phyloP scores from a whole-genome alignment of 2,888 invertebrate species.

The Melinaea menophilus region DNA sequence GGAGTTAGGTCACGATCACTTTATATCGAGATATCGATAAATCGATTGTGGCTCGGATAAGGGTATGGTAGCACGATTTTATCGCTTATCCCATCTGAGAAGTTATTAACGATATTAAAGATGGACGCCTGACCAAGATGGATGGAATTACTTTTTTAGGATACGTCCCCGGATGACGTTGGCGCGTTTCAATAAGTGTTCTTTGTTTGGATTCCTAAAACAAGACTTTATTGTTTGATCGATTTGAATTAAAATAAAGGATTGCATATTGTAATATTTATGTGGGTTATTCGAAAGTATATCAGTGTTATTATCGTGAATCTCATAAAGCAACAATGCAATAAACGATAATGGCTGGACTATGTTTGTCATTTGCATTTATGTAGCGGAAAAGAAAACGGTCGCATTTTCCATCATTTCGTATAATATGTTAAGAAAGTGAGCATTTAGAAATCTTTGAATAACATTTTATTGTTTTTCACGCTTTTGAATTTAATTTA shows the following conservation, averaged over 20 bases:
- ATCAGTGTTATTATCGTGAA: constrained; percentile 11
- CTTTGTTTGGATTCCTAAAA: constrained; percentile 12
- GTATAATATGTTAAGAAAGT: constrained; percentile 52
- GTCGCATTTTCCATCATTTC: constrained; percentile 51
- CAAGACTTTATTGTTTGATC: background rate
- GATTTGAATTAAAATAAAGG: constrained; percentile 27
- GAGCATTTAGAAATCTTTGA: constrained; percentile 55
- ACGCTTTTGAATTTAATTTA: background rate
- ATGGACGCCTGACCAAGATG: constrained; percentile 46
- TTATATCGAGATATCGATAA: constrained; percentile 49
- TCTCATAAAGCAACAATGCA: constrained; percentile 30
- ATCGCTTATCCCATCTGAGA: constrained; percentile 50
- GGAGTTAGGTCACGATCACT: constrained; percentile 36
- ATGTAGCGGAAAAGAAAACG: constrained; percentile 60
- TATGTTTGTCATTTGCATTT: constrained; percentile 57
- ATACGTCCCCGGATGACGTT: constrained; percentile 32
- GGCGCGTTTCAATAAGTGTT: constrained; percentile 13
- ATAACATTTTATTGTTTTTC: background rate
- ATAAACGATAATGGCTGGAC: constrained; percentile 34
- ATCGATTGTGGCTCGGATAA: constrained; percentile 53
- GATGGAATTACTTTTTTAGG: constrained; percentile 45
- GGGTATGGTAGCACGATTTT: constrained; percentile 52
- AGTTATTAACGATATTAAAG: constrained; percentile 47
- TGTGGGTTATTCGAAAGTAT: too few species aligned
- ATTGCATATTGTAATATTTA: too few species aligned